Percentiles rank a stretch among this genome's conserved stretches.
Conservation (phyloP, 2,113 vertebrate genomes). For the Mustelus asterias region DNA sequence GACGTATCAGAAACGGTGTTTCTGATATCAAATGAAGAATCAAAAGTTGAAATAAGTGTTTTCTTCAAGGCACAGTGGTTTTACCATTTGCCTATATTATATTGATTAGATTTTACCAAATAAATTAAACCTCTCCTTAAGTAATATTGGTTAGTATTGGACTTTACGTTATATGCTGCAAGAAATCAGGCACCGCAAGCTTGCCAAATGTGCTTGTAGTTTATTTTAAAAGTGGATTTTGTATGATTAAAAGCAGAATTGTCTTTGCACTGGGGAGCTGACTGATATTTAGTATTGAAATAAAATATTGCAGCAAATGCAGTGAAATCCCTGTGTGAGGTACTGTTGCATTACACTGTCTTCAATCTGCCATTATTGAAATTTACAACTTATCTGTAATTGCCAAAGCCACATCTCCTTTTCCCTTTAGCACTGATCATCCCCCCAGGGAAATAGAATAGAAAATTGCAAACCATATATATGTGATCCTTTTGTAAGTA, state of each 20-base stretch:
- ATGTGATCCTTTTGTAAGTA: neutral
- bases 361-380: neutral
- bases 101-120: neutral
- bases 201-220: neutral
- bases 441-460: neutral
- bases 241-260: neutral
- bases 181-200: neutral
- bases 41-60: neutral
- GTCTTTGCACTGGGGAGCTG: neutral
- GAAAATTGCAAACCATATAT: neutral
- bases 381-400: neutral
- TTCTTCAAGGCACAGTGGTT: neutral
- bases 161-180: no score
- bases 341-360: neutral
- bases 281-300: neutral
- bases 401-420: neutral
- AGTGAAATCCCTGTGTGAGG: neutral
- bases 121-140: neutral
- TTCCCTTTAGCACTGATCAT: neutral
- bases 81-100: neutral
- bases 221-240: neutral
- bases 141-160: neutral
- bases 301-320: neutral
- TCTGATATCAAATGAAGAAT: neutral
- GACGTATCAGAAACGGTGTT: no score